Percentiles rank a stretch among this genome's conserved stretches.
Evolutionary conservation across 2,113 vertebrate genomes (phyloP).

Genomic region (Leucopsar rothschildi): DNA sequence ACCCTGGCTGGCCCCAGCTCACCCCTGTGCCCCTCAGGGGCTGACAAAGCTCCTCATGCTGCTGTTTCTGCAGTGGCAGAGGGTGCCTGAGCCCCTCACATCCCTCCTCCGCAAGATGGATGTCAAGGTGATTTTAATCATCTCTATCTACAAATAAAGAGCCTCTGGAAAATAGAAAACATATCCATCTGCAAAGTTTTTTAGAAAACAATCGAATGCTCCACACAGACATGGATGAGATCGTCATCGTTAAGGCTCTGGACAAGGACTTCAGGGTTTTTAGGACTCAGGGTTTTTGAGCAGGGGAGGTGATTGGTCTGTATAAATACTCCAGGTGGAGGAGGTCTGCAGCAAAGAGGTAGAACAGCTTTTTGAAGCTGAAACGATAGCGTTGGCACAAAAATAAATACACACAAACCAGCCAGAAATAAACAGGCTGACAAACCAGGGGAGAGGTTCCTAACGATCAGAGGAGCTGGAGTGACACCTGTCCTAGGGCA

Average conservation of each 20-base stretch:
- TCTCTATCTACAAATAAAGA: background rate
- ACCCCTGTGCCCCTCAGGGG: background rate
- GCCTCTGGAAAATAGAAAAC: constrained; percentile 11
- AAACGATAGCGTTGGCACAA: background rate
- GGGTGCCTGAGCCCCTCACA: background rate
- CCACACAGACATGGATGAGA: background rate
- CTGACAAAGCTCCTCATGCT: background rate
- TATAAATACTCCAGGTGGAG: constrained; percentile 62
- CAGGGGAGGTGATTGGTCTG: background rate
- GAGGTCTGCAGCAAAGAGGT: constrained; percentile 24
- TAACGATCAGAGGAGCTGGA: background rate
- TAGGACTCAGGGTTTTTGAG: background rate
- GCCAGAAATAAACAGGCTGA: constrained; percentile 45
- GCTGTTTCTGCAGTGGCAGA: background rate
- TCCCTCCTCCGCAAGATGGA: background rate
- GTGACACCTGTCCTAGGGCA: background rate
- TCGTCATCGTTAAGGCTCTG: background rate
- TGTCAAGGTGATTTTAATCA: constrained; percentile 44
- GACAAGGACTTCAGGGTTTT: background rate
- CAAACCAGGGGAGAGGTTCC: background rate
- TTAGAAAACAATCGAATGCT: background rate
- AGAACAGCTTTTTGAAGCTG: constrained; percentile 37
- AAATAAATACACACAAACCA: constrained; percentile 20
- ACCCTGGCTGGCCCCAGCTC: background rate
- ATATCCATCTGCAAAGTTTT: background rate